Percentiles rank a stretch among this genome's conserved stretches.
These are phyloP conservation scores for Poeciliopsis occidentalis DNA, from an alignment of 2,113 vertebrate genomes.

Conservation along the genomic window DNA sequence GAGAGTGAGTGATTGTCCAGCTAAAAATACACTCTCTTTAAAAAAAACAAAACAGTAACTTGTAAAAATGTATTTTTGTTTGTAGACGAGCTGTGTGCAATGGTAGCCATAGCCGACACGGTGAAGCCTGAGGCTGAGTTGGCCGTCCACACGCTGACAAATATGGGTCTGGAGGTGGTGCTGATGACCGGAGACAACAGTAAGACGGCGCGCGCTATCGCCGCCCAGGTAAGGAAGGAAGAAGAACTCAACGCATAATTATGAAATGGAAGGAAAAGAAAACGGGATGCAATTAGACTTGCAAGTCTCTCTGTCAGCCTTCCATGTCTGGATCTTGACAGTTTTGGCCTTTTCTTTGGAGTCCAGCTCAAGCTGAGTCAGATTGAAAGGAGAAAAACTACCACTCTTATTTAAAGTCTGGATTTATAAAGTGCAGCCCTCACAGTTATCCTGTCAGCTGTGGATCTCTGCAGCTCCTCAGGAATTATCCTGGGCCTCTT, in stretches of 20 bases:
- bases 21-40: neutral
- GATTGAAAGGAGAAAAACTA: no score
- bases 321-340: no score
- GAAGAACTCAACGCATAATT: neutral
- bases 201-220: constrained; percentile 93
- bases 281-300: no score
- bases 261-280: neutral
- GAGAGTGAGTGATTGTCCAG: constrained; percentile 81
- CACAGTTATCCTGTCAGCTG: no score
- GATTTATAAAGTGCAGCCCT: neutral
- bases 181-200: constrained; percentile 99
- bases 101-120: constrained; percentile 94
- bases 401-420: neutral
- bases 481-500: no score
- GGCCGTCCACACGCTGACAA: constrained; percentile 87
- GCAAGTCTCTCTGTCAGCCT: no score
- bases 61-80: neutral
- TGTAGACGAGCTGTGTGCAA: constrained; percentile 85
- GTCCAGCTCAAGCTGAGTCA: no score
- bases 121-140: constrained; percentile 97
- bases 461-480: neutral
- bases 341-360: no score
- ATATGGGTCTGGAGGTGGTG: constrained; percentile 95
- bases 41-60: neutral
- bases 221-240: constrained; percentile 85